phyloP scores from a whole-genome alignment of 2,888 invertebrate genomes.

The Drosophila melanosoma region DNA sequence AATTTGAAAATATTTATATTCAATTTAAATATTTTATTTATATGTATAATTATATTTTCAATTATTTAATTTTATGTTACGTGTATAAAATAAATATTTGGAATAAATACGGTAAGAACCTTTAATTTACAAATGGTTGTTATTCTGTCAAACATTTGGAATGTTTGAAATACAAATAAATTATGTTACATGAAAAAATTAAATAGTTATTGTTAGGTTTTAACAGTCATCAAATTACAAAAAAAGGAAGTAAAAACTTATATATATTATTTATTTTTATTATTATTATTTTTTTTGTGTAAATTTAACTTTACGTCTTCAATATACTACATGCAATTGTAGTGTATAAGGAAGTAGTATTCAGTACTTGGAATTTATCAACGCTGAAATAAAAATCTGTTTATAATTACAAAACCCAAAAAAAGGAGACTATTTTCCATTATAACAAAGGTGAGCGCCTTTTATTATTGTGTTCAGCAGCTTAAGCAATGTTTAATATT shows the following conservation, averaged over 20 bases:
- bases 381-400: constrained; percentile 56
- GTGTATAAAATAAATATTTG: too few species aligned
- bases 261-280: too few species aligned
- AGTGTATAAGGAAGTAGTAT: constrained; percentile 24
- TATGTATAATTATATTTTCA: too few species aligned
- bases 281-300: too few species aligned
- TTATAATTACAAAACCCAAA: constrained; percentile 38
- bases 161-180: neutral
- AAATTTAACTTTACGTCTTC: neutral
- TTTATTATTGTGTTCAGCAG: constrained; percentile 69
- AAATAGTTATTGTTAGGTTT: neutral
- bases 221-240: neutral
- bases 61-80: neutral
- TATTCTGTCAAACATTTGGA: neutral
- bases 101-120: neutral
- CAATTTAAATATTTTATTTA: neutral
- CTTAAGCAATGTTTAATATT: constrained; percentile 75
- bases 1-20: neutral
- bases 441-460: constrained; percentile 28
- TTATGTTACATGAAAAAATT: neutral
- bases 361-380: constrained; percentile 37
- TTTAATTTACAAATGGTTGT: neutral
- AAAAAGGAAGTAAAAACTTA: neutral
- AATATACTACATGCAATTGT: neutral
- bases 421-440: constrained; percentile 32